Evolutionary conservation across 2,113 vertebrate genomes (phyloP), one percentile per base, ranked within the genome.

Genomic region (Halichoerus grypus): DNA sequence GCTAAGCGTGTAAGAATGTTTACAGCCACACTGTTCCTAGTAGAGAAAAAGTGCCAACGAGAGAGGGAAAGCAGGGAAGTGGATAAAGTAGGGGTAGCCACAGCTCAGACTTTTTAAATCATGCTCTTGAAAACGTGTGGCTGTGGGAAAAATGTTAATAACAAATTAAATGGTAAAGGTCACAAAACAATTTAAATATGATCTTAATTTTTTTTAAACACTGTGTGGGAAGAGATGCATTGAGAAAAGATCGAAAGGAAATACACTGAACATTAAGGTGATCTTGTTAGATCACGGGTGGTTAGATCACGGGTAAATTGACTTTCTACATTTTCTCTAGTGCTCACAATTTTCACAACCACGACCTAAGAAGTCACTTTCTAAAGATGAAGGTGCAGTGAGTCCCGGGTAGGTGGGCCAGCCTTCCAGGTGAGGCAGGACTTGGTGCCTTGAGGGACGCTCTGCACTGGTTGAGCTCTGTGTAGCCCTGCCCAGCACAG

Each of bases 381-480:
- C 49, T 63, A 72, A 36, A 84, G 87, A 31, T 5, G 42, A n/a
- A 65, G 71, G 46, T 16, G 65, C 65, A 55, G 31, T 57, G 31
- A 59, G 7, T 18, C 13, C 9, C 0, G 1, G 4, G 4, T 10
- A n/a, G 61, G 33, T 0, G 7, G 31, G 49, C 71, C 5, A 33
- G 65, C 26, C 26, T 55, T 74, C 36, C 28, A 9, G 69, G 16
- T 8, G 39, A 39, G 26, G 22, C 82, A 16, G 16, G 42, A n/a
- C 24, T 7, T 3, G 9, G 59, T 18, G 26, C 24, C 74, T 21
- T 3, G 5, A 9, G n/a, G 18, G 16, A 69, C 1, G 15, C 33
- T 11, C 53, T 6, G 5, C 46, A 31, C 19, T 8, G 5, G 59
- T 59, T 39, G 16, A 36, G 85, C 28, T 42, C 19, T 5, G 11